Evolutionary conservation across 37 sponge, comb jelly and placozoan species (phyloP).

Genomic region (Oopsacas minuta): DNA sequence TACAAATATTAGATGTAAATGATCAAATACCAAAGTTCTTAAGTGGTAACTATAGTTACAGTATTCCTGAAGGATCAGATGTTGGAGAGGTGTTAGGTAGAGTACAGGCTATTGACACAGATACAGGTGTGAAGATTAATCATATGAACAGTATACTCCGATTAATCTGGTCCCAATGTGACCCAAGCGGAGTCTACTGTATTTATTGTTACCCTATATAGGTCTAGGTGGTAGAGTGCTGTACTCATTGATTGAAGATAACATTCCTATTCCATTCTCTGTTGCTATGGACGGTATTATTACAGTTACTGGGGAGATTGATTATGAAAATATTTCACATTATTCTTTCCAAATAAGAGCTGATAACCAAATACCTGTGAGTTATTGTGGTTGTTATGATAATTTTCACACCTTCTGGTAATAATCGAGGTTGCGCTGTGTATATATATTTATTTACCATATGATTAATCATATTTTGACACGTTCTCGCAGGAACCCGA

Average conservation of each 20-base stretch:
- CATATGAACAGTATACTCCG: not conserved
- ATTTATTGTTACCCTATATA: no score
- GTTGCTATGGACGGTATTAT: not conserved
- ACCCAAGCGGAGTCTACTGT: no score
- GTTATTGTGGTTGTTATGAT: not conserved
- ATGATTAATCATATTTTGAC: no score
- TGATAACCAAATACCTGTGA: not conserved
- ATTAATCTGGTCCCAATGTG: no score
- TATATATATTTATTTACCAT: no score
- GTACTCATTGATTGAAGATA: not conserved
- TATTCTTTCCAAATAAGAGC: not conserved
- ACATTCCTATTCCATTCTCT: not conserved
- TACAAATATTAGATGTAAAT: not conserved
- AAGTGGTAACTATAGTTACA: not conserved
- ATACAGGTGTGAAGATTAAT: not conserved
- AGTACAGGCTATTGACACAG: not conserved
- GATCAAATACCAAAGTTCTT: not conserved
- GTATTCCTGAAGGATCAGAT: not conserved
- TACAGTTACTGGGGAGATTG: not conserved
- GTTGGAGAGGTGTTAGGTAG: not conserved
- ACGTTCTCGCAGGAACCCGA: no score
- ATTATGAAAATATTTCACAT: not conserved
- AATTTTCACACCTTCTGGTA: not conserved
- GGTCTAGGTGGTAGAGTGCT: not conserved
- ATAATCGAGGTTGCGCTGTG: no score